Evolutionary conservation across 1,140 invertebrate species (phyloP).

Genomic region (Mactra quadrangularis): DNA sequence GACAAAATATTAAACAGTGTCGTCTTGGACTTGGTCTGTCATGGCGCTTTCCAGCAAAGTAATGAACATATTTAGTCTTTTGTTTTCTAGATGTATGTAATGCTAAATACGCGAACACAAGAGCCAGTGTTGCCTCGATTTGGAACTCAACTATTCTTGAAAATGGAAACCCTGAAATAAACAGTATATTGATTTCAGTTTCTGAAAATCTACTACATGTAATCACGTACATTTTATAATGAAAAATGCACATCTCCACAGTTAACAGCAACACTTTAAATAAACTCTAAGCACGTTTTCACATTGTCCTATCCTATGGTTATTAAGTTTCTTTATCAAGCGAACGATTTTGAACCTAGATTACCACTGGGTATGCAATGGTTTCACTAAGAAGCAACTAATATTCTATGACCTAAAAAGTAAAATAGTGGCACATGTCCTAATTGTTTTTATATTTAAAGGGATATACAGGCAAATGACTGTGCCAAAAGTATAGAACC

Average conservation of each 20-base stretch:
- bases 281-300: background rate
- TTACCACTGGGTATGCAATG: background rate
- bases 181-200: background rate
- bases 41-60: background rate
- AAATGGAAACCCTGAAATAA: conserved; percentile 29
- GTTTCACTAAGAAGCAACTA: too few relatives aligned
- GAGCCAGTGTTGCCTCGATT: conserved; percentile 1
- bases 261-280: background rate
- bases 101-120: background rate
- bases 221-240: background rate
- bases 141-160: conserved; percentile 12
- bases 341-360: background rate
- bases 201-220: background rate
- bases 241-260: background rate
- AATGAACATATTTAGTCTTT: background rate
- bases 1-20: conserved; percentile 8
- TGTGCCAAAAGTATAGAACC: too few relatives aligned
- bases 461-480: too few relatives aligned
- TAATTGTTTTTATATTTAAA: too few relatives aligned
- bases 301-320: background rate
- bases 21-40: background rate
- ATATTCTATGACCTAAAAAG: background rate
- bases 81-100: conserved; percentile 4
- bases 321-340: background rate
- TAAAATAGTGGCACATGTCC: too few relatives aligned